phyloP scores from a whole-genome alignment of 2,888 invertebrate genomes.

The Chloroclysta siterata region DNA sequence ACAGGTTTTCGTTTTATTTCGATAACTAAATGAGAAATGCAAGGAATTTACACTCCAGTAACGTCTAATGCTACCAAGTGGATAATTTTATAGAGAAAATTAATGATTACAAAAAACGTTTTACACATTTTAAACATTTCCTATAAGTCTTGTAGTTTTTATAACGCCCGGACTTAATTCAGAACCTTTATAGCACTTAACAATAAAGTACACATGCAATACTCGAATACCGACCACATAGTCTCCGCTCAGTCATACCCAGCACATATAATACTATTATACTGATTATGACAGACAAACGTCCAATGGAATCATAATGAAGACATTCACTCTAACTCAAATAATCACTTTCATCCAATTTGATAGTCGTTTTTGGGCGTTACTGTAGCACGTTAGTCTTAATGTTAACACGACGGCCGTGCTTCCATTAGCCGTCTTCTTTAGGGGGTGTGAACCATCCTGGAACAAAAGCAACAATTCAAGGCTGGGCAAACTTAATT shows the following conservation, averaged over 20 bases:
- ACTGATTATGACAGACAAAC: constrained; percentile 52
- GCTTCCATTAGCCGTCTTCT: constrained; percentile 91
- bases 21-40: constrained; percentile 82
- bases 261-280: constrained; percentile 51
- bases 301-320: constrained; percentile 60
- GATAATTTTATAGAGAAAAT: constrained; percentile 78
- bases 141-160: constrained; percentile 84
- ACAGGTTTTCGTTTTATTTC: constrained; percentile 81
- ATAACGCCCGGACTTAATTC: constrained; percentile 70
- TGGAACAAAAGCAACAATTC: constrained; percentile 70
- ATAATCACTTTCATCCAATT: constrained; percentile 63
- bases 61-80: constrained; percentile 79
- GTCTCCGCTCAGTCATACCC: constrained; percentile 61
- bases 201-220: constrained; percentile 69
- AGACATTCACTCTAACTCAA: constrained; percentile 58
- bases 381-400: constrained; percentile 74
- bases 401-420: constrained; percentile 54
- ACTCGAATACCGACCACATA: constrained; percentile 58
- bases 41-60: constrained; percentile 81
- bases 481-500: no score
- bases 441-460: constrained; percentile 97
- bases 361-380: constrained; percentile 64
- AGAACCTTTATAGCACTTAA: constrained; percentile 79
- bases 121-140: constrained; percentile 80
- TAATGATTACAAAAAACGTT: constrained; percentile 82